Evolutionary conservation across 2,888 invertebrate genomes (phyloP), one percentile per base, ranked within the genome.

Genomic region (Scaeva pyrastri): DNA sequence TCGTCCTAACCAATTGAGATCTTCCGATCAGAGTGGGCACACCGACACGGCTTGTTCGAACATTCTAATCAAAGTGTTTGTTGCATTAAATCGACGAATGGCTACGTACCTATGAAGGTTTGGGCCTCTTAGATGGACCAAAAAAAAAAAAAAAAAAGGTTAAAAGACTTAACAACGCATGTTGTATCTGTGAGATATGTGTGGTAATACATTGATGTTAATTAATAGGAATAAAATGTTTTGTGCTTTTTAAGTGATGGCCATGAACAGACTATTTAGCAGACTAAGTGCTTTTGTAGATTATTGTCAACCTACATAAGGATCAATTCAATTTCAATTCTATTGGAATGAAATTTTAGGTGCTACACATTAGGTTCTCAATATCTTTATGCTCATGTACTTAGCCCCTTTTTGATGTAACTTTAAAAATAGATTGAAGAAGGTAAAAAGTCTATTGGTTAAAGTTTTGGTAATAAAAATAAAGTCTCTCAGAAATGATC

Each of bases 1-100:
- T 72, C 36, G 56, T 60, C 62, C 68, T 43, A 39, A 73, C 76
- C 85, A 85, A 85, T 85, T 81, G 85, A 80, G 85, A 85, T 80
- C 68, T 80, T 85, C 36, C 26, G 56, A 76, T 76, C 73, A 31
- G 80, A 79, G 84, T 81, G 85, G 80, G 85, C 81, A 56, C 73
- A 45, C 60, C 58, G 55, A 81, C 85, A 77, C 62, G 45, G 55
- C 52, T 76, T 85, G 72, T 60, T 80, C 80, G 80, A 80, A 76
- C 80, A 81, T 81, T 80, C 85, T 81, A 76, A 85, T 85, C 68
- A 70, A 76, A 76, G 56, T 39, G 66, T 56, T 66, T 71, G 41
- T 39, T 26, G 31, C 43, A 48, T 45, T 14, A 39, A 60, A 39
- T 60, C 41, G 39, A 21, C 52, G 14, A 52, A 10, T 11, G 10